Base-by-base conservation (phyloP, 2,888 invertebrate species). In the Andricus quercusramuli region DNA sequence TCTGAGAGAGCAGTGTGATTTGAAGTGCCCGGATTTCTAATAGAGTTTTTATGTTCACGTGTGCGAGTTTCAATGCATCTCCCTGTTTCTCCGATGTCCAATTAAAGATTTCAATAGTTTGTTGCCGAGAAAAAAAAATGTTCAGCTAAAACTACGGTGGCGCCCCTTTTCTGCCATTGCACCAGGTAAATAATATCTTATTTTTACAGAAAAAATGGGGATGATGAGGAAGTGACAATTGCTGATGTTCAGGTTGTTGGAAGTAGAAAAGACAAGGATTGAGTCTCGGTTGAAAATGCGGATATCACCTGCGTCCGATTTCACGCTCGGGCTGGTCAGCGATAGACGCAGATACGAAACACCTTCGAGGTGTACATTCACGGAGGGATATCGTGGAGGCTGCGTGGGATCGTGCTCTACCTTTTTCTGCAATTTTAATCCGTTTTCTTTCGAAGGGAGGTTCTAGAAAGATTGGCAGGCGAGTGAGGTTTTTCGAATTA, bases 301-400 rank as follows among this genome's bases (percentile, higher is more conserved):
- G 82, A 84, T 82, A 83, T 89, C 82, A 83, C 83, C 87, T 82
- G 86, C 88, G 89, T 91, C 90, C 89, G 91, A 91, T 91, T 91
- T 91, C 90, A 91, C 89, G 91, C 89, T 91, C 87, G 90, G 89
- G 88, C 88, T 91, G 91, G 88, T 90, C 89, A 90, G 89, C 89
- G 90, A 90, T 91, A 90, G 90, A 90, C 90, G 85, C 88, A 89
- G 90, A 91, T 90, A 90, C 88, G 89, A 89, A 88, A 90, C 90
- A 91, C 90, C 90, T 90, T 85, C 85, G 77, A 82, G 81, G 81
- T 76, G 76, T 51, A 78, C 56, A 62, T 68, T n/a, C 59, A 83
- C 80, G 78, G 84, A 59, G 78, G 79, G 83, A 81, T 78, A 82
- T 80, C 80, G 78, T 82, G 82, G 80, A 74, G 65, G 64, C 77